Percentiles rank a stretch among this genome's conserved stretches.
phyloP scores from a whole-genome alignment of 1,140 invertebrate genomes.

The Agrilus planipennis region DNA sequence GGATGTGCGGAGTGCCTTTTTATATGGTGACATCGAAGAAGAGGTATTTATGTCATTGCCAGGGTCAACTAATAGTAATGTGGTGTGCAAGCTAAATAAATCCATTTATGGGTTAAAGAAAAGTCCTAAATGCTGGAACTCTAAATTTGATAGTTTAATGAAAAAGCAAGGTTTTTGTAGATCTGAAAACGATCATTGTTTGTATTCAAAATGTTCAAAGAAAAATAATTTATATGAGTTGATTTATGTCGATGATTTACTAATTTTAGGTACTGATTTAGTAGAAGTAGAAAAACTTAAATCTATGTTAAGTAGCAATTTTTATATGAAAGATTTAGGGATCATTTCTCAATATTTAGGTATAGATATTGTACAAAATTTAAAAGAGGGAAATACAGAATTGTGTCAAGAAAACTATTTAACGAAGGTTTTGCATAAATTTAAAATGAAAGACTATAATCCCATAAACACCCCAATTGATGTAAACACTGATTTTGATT shows the following conservation, averaged over 20 bases:
- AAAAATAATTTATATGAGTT: constrained; percentile 11
- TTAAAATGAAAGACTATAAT: too few relatives aligned
- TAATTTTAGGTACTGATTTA: constrained; percentile 4
- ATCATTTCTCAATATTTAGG: constrained; percentile 7
- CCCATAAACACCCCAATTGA: too few relatives aligned
- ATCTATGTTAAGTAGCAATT: constrained; percentile 1
- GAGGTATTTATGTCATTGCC: constrained; percentile 6
- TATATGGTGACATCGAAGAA: constrained; percentile 7
- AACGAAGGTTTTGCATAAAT: too few relatives aligned
- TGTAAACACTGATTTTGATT: constrained; percentile 5
- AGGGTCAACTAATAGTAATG: constrained; percentile 12
- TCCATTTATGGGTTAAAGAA: constrained; percentile 13
- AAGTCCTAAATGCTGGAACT: constrained; percentile 13
- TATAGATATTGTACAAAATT: constrained; percentile 6
- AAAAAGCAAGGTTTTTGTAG: constrained; percentile 5
- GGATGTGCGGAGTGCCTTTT: constrained; percentile 7
- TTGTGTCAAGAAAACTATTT: too few relatives aligned
- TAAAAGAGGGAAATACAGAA: too few relatives aligned
- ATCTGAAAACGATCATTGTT: constrained; percentile 9
- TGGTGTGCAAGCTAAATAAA: constrained; percentile 12
- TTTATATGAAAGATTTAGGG: constrained; percentile 12
- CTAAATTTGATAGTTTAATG: constrained; percentile 14
- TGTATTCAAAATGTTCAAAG: constrained; percentile 9
- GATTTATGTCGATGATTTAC: constrained; percentile 17
- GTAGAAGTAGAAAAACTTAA: constrained; percentile 3